A percentile compares a stretch with the other conserved stretches of the same genome.
Evolutionary conservation across 1,140 invertebrate genomes (phyloP).

Genomic region (Ditylenchus dipsaci): DNA sequence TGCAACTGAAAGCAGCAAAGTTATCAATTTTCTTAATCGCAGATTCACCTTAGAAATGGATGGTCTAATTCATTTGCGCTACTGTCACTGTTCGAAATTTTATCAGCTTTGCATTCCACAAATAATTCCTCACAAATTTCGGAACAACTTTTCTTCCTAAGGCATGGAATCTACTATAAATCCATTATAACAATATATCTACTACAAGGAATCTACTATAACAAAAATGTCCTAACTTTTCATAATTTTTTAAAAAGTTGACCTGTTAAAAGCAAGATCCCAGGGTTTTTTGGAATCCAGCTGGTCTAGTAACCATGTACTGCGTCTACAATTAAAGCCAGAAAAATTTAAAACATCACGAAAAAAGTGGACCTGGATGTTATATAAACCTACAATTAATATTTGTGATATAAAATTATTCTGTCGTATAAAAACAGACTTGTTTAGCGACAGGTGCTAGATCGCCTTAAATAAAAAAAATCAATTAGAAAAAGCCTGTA

Average conservation of each 20-base stretch:
- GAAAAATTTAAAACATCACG: too few species aligned
- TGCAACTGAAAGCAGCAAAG: background rate
- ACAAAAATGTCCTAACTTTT: too few species aligned
- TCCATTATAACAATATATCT: too few species aligned
- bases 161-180: background rate
- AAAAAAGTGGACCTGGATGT: too few species aligned
- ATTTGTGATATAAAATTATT: too few species aligned
- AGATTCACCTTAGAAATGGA: background rate
- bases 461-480: background rate
- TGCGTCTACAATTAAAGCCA: background rate
- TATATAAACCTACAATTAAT: too few species aligned
- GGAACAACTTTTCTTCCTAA: conserved; percentile 8
- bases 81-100: background rate
- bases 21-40: background rate
- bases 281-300: background rate
- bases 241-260: too few species aligned
- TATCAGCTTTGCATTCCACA: conserved; percentile 4
- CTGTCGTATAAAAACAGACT: conserved; percentile 4
- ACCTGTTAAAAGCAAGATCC: conserved; percentile 6
- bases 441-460: conserved; percentile 6
- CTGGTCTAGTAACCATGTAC: background rate
- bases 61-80: background rate
- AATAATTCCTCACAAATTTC: conserved; percentile 9
- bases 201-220: too few species aligned
- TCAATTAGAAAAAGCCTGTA: too few species aligned